Percentiles rank a stretch among this genome's conserved stretches.
Evolutionary conservation across 2,797 vertebrate genomes (phyloP).

Genomic region (Columba guinea): DNA sequence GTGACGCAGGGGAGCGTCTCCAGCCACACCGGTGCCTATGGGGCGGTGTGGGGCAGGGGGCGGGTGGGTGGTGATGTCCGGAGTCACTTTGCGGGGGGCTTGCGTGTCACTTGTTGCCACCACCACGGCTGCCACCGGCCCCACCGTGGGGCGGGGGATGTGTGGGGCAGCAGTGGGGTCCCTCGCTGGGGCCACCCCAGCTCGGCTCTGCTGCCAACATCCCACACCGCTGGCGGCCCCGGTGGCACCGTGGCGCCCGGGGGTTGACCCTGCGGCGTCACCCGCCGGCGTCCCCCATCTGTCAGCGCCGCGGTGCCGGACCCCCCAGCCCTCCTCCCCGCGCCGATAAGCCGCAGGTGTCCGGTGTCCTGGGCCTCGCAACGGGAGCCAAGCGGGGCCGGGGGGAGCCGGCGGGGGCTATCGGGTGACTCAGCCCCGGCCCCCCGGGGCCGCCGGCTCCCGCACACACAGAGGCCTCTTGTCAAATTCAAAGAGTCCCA

Average conservation of each 20-base stretch:
- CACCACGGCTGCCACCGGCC: background rate
- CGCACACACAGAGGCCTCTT: background rate
- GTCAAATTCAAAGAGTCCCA: background rate
- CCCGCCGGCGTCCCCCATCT: constrained; percentile 19
- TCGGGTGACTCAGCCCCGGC: background rate
- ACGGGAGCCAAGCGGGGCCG: background rate
- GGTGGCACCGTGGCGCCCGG: background rate
- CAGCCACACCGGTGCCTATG: background rate
- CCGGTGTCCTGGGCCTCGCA: background rate
- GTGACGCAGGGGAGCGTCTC: fast-evolving
- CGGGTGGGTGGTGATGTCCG: background rate
- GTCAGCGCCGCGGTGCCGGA: background rate
- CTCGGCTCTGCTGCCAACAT: no score
- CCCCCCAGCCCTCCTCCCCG: background rate
- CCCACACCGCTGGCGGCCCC: fast-evolving
- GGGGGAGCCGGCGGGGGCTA: background rate
- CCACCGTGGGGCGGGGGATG: fast-evolving
- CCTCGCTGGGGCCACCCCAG: fast-evolving
- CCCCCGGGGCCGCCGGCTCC: background rate
- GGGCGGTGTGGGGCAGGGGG: background rate
- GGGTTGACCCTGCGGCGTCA: background rate
- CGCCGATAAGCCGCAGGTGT: background rate
- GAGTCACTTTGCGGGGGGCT: background rate
- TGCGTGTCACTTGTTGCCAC: background rate
- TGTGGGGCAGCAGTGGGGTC: fast-evolving